Percentiles rank a stretch among this genome's conserved stretches.
Evolutionary conservation across 2,888 invertebrate species (phyloP).

Genomic region (Thyatira batis): DNA sequence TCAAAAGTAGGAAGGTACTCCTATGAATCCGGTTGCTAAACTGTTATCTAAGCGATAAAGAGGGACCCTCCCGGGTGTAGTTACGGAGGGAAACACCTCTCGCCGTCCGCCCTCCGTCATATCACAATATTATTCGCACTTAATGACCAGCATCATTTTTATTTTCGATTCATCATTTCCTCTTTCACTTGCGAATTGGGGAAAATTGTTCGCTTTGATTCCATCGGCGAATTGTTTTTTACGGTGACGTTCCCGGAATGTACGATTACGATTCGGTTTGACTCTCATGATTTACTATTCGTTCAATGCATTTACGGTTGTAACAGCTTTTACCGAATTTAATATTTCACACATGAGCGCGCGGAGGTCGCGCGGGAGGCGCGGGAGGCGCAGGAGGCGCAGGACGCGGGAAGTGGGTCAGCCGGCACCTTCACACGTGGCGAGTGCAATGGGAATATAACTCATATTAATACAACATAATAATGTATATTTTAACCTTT

Average conservation of each 20-base stretch:
- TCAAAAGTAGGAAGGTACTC: not conserved
- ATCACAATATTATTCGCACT: not conserved
- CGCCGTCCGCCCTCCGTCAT: slow-evolving; percentile 5
- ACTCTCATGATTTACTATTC: not conserved
- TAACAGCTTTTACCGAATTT: not conserved
- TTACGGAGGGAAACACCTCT: slow-evolving; percentile 8
- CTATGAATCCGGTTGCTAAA: slow-evolving; percentile 18
- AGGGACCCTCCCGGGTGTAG: slow-evolving; percentile 18
- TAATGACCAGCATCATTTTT: not conserved
- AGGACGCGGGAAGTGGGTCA: not conserved
- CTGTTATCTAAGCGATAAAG: slow-evolving; percentile 22
- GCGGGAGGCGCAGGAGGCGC: no score
- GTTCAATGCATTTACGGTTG: not conserved
- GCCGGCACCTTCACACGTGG: not conserved
- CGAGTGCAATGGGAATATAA: not conserved
- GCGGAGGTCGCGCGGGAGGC: no score
- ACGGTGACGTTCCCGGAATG: not conserved
- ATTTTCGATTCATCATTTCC: not conserved
- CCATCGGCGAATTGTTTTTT: not conserved
- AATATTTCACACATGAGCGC: not conserved
- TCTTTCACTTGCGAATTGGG: not conserved
- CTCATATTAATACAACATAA: not conserved
- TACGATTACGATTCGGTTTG: not conserved
- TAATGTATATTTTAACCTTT: not conserved
- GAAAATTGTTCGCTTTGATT: not conserved